Conservation (phyloP, 2,888 invertebrate genomes). For the Tetragonula carbonaria region DNA sequence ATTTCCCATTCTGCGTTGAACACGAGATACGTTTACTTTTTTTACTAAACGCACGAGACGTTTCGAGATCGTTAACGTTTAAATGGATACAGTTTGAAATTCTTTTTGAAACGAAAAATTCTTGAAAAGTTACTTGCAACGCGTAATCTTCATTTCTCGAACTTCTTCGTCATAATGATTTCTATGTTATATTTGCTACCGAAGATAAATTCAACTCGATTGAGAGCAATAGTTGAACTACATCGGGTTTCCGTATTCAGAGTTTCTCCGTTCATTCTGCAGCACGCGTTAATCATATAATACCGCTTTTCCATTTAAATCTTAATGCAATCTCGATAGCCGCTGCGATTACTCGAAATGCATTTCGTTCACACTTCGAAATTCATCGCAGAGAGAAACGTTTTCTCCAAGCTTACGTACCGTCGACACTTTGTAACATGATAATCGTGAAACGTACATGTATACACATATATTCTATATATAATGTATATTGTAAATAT, state of each 20-base stretch:
- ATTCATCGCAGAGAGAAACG: too few relatives aligned
- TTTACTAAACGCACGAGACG: neutral
- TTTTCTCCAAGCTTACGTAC: conserved; percentile 16
- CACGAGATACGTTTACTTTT: too few relatives aligned
- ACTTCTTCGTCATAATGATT: too few relatives aligned
- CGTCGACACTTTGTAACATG: conserved; percentile 15
- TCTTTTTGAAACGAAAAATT: neutral
- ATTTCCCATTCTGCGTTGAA: too few relatives aligned
- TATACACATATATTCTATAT: conserved; percentile 26
- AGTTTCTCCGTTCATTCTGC: too few relatives aligned
- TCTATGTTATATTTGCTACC: too few relatives aligned
- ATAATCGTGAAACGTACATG: conserved; percentile 30
- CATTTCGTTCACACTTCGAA: neutral
- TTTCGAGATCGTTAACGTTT: neutral
- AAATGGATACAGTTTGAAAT: neutral
- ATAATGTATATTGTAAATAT: conserved; percentile 40
- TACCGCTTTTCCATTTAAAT: neutral
- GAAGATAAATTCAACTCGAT: too few relatives aligned
- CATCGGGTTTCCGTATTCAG: too few relatives aligned
- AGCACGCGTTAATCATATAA: too few relatives aligned
- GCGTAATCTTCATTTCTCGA: too few relatives aligned
- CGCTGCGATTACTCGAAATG: too few relatives aligned
- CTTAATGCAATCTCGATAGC: neutral
- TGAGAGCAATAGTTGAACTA: too few relatives aligned
- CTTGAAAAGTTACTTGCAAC: neutral